Base-by-base conservation (phyloP, 2,888 invertebrate genomes). In the Rhyacophila evoluta region DNA sequence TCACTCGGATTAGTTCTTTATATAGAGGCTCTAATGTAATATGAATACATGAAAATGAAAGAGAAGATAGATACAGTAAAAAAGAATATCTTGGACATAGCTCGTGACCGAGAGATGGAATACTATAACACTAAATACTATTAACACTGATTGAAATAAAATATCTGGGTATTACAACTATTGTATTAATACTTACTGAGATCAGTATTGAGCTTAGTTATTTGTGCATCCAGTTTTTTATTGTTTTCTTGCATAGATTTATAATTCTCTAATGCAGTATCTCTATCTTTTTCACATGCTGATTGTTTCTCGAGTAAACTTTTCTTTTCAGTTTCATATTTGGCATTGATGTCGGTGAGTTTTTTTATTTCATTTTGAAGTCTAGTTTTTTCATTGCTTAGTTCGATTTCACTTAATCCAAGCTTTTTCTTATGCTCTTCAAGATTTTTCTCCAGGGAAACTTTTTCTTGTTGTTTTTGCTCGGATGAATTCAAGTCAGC, bases 241-340 rank as follows among this genome's bases (percentile, higher is more conserved):
- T 92, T 94, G 83, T 93, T 94, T 79, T 92, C 91, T 84, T 92
- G 92, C 28, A 93, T 85, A 78, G 89, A 88, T 86, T 90, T 93
- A 83, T 84, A 89, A 83, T 87, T 90, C 84, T 84, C 87, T 82
- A 81, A 83, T 83, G 83, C 85, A 84, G 86, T 88, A 84, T 83
- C 88, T 83, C 85, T 91, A 83, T 88, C 86, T 81, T 87, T 88
- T 69, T 85, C 86, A 72, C 83, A 80, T 77, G 86, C 84, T 73
- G 86, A 86, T 78, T 86, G 86, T 83, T 89, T 89, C 83, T 91
- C 91, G 39, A 85, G 84, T 75, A 85, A 74, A 72, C 86, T 87
- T 80, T 86, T 87, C 83, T 89, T 89, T 83, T 91, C 91, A 38
- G 85, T 84, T 84, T 89, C 89, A 84, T 89, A 83, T 82, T 87